Evolutionary conservation across 2,113 vertebrate species (phyloP).

Genomic region (Psettodes erumei): DNA sequence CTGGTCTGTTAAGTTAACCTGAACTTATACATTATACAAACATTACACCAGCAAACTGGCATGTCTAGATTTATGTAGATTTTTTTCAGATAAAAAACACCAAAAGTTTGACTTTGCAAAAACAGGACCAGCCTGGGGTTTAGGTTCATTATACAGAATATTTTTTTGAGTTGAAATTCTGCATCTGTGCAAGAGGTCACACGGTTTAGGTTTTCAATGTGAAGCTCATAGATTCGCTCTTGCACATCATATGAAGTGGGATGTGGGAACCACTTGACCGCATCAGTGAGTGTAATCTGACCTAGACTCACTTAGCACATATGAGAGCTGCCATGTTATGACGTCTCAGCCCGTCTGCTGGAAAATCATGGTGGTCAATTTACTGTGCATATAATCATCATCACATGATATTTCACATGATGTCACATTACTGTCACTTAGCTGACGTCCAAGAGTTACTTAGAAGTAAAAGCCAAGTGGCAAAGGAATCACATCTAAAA

Average conservation of each 20-base stretch:
- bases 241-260: background rate
- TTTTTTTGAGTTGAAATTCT: conserved; percentile 4
- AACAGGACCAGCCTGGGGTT: background rate
- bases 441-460: background rate
- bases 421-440: background rate
- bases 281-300: background rate
- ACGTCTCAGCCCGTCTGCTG: background rate
- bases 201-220: conserved; percentile 14
- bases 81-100: background rate
- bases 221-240: background rate
- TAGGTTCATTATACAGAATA: background rate
- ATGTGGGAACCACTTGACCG: conserved; percentile 35
- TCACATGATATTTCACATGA: background rate
- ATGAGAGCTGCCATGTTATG: conserved; percentile 1
- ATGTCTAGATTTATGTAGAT: no score
- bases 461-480: background rate
- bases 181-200: conserved; percentile 25
- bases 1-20: background rate
- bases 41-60: background rate
- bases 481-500: background rate
- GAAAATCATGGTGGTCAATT: background rate
- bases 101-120: background rate
- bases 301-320: background rate
- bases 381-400: background rate
- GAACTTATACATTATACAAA: background rate